Conservation (phyloP, 1,140 invertebrate genomes). For the Bombus superbus region DNA sequence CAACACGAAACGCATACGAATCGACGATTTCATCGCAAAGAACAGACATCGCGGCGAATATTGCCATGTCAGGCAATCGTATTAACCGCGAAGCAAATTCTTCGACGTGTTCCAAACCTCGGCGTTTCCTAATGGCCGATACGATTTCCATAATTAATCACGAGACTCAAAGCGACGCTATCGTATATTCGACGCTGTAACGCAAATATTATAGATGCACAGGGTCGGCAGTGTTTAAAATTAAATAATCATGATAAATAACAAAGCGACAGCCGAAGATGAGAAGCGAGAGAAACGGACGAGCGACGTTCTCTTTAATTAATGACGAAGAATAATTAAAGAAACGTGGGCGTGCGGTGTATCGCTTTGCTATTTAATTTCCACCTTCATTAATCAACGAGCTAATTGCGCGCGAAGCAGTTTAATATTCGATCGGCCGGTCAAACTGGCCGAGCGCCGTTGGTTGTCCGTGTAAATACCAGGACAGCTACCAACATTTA, state of each 20-base stretch:
- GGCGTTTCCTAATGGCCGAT: neutral
- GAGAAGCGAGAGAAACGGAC: no score
- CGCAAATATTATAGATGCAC: neutral
- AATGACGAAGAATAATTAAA: conserved; percentile 35
- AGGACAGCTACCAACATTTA: conserved; percentile 34
- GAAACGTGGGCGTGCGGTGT: neutral
- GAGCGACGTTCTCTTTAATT: conserved; percentile 19
- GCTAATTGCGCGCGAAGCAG: conserved; percentile 32
- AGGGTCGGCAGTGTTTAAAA: neutral
- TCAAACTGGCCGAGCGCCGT: neutral
- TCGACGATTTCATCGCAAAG: neutral
- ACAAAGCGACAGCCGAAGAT: neutral
- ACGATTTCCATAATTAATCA: neutral
- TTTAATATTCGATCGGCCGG: conserved; percentile 42
- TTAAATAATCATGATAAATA: conserved; percentile 27
- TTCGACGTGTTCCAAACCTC: neutral
- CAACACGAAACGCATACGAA: no score
- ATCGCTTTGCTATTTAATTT: conserved; percentile 17
- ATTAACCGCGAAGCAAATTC: neutral
- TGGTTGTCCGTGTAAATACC: conserved; percentile 14
- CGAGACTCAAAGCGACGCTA: neutral
- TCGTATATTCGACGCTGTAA: neutral
- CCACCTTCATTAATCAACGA: conserved; percentile 33
- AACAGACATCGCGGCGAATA: neutral
- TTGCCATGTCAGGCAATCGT: neutral